A percentile compares a stretch with the other conserved stretches of the same genome.
phyloP scores from a whole-genome alignment of 37 sponge, comb jelly and placozoan species.

The Oopsacas minuta region DNA sequence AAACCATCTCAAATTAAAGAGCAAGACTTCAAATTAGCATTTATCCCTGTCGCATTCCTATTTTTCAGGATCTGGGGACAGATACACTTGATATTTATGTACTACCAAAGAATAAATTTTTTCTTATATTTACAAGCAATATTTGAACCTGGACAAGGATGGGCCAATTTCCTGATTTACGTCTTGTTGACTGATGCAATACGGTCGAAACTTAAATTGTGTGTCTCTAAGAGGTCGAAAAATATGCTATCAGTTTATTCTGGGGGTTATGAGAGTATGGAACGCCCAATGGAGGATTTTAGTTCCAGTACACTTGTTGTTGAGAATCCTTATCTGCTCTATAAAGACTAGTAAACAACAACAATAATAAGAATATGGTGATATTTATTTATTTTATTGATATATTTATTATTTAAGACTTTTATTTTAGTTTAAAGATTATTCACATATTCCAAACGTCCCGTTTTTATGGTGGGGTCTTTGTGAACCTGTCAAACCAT shows the following conservation, averaged over 20 bases:
- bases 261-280: background rate
- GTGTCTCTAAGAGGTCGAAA: background rate
- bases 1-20: background rate
- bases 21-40: background rate
- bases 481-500: too few relatives aligned
- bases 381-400: background rate
- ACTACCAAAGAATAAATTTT: background rate
- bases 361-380: background rate
- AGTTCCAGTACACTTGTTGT: background rate
- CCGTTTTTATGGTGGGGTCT: too few relatives aligned
- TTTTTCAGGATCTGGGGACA: background rate
- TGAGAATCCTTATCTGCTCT: background rate
- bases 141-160: background rate
- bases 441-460: too few relatives aligned
- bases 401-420: background rate
- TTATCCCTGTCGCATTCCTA: background rate
- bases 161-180: background rate
- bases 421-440: too few relatives aligned
- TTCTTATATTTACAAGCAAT: constrained; percentile 5
- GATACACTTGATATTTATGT: background rate
- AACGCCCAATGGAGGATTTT: background rate
- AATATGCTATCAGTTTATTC: background rate
- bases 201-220: background rate
- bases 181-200: background rate
- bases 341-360: constrained; percentile 3